A percentile compares a stretch with the other conserved stretches of the same genome.
Evolutionary conservation across 2,797 vertebrate genomes (phyloP).

Genomic region (Falco concolor): DNA sequence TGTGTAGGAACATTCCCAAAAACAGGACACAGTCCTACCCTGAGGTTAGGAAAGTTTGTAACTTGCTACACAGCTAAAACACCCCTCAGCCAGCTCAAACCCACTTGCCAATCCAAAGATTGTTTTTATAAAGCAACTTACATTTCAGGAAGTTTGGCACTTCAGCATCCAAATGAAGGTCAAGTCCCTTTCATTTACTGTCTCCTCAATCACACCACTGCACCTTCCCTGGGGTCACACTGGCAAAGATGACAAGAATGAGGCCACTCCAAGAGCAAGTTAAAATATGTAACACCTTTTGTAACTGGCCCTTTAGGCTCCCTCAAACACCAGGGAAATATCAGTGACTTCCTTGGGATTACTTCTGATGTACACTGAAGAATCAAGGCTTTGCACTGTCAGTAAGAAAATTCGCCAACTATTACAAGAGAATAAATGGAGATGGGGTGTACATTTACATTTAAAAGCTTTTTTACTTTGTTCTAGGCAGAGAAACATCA

Average conservation of each 20-base stretch:
- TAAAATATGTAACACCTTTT: neutral
- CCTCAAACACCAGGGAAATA: neutral
- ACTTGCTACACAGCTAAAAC: neutral
- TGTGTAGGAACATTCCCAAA: neutral
- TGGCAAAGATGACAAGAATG: neutral
- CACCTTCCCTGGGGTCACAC: neutral
- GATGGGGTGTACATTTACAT: neutral
- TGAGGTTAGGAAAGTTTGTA: neutral
- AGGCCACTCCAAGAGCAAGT: neutral
- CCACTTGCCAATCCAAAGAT: neutral
- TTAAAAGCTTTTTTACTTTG: neutral
- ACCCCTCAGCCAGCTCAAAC: neutral
- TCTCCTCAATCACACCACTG: neutral
- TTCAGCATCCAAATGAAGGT: neutral
- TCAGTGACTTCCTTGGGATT: neutral
- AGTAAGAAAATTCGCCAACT: neutral
- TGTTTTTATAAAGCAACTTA: neutral
- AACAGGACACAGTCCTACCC: neutral
- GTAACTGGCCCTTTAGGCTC: neutral
- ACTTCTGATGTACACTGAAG: neutral
- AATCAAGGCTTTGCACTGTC: neutral
- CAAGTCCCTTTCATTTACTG: neutral
- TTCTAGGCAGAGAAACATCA: neutral
- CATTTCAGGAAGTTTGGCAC: neutral
- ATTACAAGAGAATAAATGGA: neutral